Base-by-base conservation (phyloP, 2,888 invertebrate species). In the Drosophila fungiperda region DNA sequence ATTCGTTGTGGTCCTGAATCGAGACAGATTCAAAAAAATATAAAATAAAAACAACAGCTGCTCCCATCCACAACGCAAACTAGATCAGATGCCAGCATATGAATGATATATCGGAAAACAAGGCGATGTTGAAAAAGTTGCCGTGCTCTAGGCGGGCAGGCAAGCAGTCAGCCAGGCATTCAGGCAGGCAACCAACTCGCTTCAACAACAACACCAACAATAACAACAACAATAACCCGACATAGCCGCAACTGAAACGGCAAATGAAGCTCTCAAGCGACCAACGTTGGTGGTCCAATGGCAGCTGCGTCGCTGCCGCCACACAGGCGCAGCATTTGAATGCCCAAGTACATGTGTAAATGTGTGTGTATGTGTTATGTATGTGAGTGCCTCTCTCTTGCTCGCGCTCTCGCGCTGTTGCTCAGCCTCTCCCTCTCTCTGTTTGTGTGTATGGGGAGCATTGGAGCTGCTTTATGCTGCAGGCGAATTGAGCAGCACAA, bases 201-300 rank as follows among this genome's bases (percentile, higher is more conserved):
- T 62, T 55, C 59, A 52, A 42, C 64, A 68, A 53, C 66, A 61
- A 26, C 45, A 60, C 54, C 55, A 73, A 42, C 59, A 57, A 36
- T 50, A 57, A 48, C 75, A 65, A 63, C 83, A 83, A 76, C 77
- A 76, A 71, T 68, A 72, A 65, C 54, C 33, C 64, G 63, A 79
- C 58, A 71, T 54, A 55, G 80, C 71, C 79, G 78, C 78, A 79
- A 89, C 75, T 77, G 89, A 89, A 85, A 89, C 85, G 87, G 87
- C 85, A 89, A 85, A 89, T 85, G 84, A 85, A 84, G 87, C 84
- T 87, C 89, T 87, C 89, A 87, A 59, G 73, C 73, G 71, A 40
- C 29, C 87, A 67, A 76, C 89, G 90, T 85, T 88, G 90, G 90
- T 90, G 90, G 90, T 91, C 90, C 79, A 76, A 70, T 78, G 77